Percentiles rank a stretch among this genome's conserved stretches.
These are phyloP conservation scores for Andrena cerasifolii DNA, from an alignment of 1,140 invertebrate genomes.

Conservation along the genomic window DNA sequence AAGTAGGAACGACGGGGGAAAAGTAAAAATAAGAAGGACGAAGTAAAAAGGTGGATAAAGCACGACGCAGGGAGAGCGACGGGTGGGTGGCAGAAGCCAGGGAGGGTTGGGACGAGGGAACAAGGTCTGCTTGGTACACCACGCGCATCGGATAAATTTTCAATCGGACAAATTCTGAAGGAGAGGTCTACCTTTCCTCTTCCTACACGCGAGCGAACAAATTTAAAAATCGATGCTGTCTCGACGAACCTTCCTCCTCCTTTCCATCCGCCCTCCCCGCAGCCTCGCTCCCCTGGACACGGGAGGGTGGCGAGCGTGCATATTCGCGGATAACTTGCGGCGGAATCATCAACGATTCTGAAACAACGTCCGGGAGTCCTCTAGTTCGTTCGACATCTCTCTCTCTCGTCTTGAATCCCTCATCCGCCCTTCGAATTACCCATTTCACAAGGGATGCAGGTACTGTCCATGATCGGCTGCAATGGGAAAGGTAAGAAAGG, in stretches of 20 bases:
- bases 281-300: constrained; percentile 58
- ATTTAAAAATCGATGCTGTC: constrained; percentile 77
- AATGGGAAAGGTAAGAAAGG: constrained; percentile 1
- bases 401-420: too few species aligned
- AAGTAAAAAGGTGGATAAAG: constrained; percentile 19
- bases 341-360: too few species aligned
- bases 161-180: constrained; percentile 78
- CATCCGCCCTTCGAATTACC: too few species aligned
- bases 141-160: constrained; percentile 77
- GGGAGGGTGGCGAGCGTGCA: constrained; percentile 23
- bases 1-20: constrained; percentile 13
- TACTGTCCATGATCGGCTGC: not conserved
- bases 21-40: constrained; percentile 31
- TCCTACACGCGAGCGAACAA: constrained; percentile 60
- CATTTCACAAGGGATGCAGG: too few species aligned
- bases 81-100: constrained; percentile 36
- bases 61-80: not conserved
- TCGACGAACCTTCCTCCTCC: constrained; percentile 35
- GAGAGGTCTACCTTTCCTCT: constrained; percentile 34
- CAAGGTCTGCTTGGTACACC: constrained; percentile 66
- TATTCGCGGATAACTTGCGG: too few species aligned
- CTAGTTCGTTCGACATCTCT: too few species aligned
- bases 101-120: constrained; percentile 26
- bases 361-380: too few species aligned
- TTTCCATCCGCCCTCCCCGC: constrained; percentile 3